These are phyloP conservation scores for Equus przewalskii DNA, from an alignment of 2,113 vertebrate genomes.

Conservation along the genomic window DNA sequence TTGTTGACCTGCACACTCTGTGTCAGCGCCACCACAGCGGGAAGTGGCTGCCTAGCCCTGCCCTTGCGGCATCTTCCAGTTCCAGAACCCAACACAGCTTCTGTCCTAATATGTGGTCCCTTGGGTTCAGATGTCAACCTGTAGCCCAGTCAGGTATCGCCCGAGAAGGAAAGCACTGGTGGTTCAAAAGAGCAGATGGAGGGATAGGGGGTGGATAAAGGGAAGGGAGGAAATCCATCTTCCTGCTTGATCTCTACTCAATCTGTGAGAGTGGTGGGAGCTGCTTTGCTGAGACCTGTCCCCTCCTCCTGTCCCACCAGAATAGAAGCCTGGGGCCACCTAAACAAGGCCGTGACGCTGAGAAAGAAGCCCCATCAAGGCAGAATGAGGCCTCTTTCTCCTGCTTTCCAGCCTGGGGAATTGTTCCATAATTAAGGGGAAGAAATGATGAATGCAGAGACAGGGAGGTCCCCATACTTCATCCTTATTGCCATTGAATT, in stretches of 20 bases:
- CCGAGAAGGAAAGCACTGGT: not conserved
- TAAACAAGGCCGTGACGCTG: not conserved
- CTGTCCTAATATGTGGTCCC: not conserved
- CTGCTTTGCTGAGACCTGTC: not conserved
- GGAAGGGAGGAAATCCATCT: not conserved
- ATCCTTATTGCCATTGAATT: conserved; percentile 87
- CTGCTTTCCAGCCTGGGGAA: not conserved
- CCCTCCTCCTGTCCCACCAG: not conserved
- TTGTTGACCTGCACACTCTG: not conserved
- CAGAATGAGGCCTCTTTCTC: not conserved
- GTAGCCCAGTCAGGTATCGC: not conserved
- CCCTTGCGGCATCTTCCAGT: not conserved
- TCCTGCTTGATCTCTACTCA: not conserved
- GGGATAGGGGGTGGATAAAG: too few species aligned
- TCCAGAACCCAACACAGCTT: not conserved
- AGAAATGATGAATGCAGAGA: conserved; percentile 34
- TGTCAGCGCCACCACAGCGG: not conserved
- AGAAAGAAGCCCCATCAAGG: fast-evolving
- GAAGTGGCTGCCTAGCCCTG: not conserved
- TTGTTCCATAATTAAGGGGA: conserved; percentile 8
- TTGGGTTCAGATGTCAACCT: not conserved
- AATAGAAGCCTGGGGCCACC: not conserved
- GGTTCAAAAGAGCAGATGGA: not conserved
- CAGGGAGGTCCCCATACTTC: conserved; percentile 79
- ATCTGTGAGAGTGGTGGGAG: too few species aligned